Evolutionary conservation across 2,113 vertebrate species (phyloP).

Genomic region (Narcine bancroftii): DNA sequence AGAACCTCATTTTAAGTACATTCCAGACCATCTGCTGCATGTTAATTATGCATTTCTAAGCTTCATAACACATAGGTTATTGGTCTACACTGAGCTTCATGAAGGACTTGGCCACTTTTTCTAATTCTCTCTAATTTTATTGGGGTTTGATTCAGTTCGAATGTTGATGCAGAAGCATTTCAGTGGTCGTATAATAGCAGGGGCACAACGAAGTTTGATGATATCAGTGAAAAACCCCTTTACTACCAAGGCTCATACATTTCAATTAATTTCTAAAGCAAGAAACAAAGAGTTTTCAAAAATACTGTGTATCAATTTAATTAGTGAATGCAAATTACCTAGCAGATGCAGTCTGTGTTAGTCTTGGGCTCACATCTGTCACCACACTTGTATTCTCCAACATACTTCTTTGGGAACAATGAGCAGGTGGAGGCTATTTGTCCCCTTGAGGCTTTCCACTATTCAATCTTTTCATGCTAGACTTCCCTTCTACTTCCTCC

Average conservation of each 20-base stretch:
- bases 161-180: not conserved
- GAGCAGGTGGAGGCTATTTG: too few relatives aligned
- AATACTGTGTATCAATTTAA: not conserved
- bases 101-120: not conserved
- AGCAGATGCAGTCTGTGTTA: not conserved
- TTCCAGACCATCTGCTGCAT: not conserved
- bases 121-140: not conserved
- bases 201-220: not conserved
- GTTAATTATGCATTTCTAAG: not conserved
- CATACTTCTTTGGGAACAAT: too few relatives aligned
- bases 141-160: not conserved
- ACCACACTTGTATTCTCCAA: not conserved
- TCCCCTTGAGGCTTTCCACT: too few relatives aligned
- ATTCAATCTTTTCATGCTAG: too few relatives aligned
- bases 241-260: not conserved
- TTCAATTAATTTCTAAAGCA: not conserved
- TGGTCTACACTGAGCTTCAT: not conserved
- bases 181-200: not conserved
- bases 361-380: too few relatives aligned
- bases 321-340: not conserved
- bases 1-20: not conserved
- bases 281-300: not conserved
- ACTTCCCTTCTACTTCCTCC: too few relatives aligned
- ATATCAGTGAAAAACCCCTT: not conserved
- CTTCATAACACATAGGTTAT: not conserved